These are phyloP conservation scores for Lordiphosa mommai DNA, from an alignment of 1,140 invertebrate genomes.

Conservation along the genomic window DNA sequence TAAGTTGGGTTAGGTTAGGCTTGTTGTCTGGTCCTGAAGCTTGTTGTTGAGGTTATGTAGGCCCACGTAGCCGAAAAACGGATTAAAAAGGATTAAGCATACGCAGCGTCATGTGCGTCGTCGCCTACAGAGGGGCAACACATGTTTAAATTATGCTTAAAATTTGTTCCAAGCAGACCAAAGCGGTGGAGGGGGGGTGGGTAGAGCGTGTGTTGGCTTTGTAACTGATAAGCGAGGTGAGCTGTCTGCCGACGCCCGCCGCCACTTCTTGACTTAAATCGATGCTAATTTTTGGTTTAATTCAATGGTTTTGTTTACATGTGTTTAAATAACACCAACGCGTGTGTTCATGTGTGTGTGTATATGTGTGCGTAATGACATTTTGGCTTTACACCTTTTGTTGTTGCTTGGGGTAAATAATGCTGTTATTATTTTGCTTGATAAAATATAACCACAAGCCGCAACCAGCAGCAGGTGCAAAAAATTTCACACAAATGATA, in stretches of 20 bases:
- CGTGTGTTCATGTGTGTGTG: constrained; percentile 2
- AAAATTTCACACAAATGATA: constrained; percentile 22
- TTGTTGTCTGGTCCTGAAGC: constrained; percentile 29
- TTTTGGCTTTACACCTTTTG: constrained; percentile 40
- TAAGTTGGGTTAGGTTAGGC: constrained; percentile 41
- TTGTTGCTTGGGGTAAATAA: constrained; percentile 49
- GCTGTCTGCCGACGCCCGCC: neutral
- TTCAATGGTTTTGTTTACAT: constrained; percentile 77
- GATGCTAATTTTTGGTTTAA: constrained; percentile 76
- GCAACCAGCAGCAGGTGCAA: constrained; percentile 60
- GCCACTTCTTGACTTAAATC: constrained; percentile 69
- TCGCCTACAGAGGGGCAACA: constrained; percentile 39
- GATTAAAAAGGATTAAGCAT: constrained; percentile 73
- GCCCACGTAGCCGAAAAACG: constrained; percentile 59
- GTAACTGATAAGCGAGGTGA: constrained; percentile 53
- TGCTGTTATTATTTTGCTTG: constrained; percentile 62
- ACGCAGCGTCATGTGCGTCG: constrained; percentile 57
- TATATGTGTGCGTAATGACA: constrained; percentile 30
- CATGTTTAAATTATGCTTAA: constrained; percentile 75
- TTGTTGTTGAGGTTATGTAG: constrained; percentile 56
- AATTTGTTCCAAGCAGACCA: constrained; percentile 63
- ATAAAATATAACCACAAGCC: constrained; percentile 32
- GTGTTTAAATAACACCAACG: constrained; percentile 56
- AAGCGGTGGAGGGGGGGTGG: neutral
- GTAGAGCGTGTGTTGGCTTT: constrained; percentile 32